Conservation (phyloP, 2,797 vertebrate genomes). For the Odontamblyopus rebecca region DNA sequence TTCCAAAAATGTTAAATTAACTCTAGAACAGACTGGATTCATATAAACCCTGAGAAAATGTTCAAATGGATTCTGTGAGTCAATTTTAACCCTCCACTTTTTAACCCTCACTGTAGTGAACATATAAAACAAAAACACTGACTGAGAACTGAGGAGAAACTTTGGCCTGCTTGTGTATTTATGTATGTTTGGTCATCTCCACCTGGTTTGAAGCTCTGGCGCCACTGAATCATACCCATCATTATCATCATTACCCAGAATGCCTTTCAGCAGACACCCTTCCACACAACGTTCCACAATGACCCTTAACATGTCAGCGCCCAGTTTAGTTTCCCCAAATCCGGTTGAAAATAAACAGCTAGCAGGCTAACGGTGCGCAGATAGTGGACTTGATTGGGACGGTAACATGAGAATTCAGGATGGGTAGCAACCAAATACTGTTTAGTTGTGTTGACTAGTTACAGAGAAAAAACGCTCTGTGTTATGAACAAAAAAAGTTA, state of each 20-base stretch:
- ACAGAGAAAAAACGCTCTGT: background rate
- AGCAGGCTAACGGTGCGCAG: constrained; percentile 15
- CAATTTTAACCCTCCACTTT: no score
- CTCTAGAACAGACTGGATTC: no score
- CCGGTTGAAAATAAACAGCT: constrained; percentile 47
- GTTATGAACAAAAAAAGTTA: constrained; percentile 1
- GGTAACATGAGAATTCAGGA: constrained; percentile 24
- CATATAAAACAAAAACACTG: no score
- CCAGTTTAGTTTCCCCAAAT: constrained; percentile 37
- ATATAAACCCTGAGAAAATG: no score
- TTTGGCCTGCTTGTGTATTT: constrained; percentile 1
- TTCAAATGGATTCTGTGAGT: no score
- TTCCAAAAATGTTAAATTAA: no score
- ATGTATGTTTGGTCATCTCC: constrained; percentile 35
- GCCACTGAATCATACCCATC: constrained; percentile 55
- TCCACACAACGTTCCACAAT: constrained; percentile 41
- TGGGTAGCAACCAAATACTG: background rate
- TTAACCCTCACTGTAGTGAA: no score
- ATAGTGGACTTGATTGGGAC: constrained; percentile 33
- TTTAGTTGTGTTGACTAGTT: constrained; percentile 14
- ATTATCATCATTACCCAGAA: constrained; percentile 67
- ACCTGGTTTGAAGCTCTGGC: constrained; percentile 54
- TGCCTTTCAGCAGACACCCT: constrained; percentile 58
- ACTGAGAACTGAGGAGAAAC: no score
- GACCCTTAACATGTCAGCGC: constrained; percentile 47